phyloP scores from a whole-genome alignment of 35 echinoderm and acorn worm species.

The Heliocidaris tuberculata region DNA sequence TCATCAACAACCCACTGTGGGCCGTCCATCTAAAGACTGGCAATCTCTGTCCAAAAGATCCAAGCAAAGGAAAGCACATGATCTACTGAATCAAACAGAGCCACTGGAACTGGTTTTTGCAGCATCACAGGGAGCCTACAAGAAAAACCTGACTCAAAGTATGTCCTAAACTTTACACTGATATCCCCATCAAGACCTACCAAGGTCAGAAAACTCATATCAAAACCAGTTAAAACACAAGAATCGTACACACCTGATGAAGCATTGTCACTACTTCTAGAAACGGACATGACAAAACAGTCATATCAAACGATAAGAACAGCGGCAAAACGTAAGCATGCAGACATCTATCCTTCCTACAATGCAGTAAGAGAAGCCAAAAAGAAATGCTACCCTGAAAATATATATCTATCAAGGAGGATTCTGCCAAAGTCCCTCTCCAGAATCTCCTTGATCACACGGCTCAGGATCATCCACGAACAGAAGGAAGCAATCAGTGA shows the following conservation, averaged over 20 bases:
- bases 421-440: slow-evolving; percentile 56
- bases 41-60: slow-evolving; percentile 50
- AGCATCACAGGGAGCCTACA: slow-evolving; percentile 59
- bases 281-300: slow-evolving; percentile 63
- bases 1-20: slow-evolving; percentile 15
- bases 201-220: slow-evolving; percentile 56
- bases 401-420: slow-evolving; percentile 37
- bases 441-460: slow-evolving; percentile 69
- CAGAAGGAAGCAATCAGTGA: slow-evolving; percentile 56
- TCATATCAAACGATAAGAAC: slow-evolving; percentile 57
- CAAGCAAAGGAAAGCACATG: slow-evolving; percentile 62
- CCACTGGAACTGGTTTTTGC: slow-evolving; percentile 59
- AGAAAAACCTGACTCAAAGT: slow-evolving; percentile 55
- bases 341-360: slow-evolving; percentile 62
- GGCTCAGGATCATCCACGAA: slow-evolving; percentile 52
- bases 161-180: slow-evolving; percentile 67
- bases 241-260: slow-evolving; percentile 56
- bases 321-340: slow-evolving; percentile 41
- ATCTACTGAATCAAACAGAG: slow-evolving; percentile 48
- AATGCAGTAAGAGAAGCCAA: slow-evolving; percentile 60
- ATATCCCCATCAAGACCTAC: slow-evolving; percentile 57
- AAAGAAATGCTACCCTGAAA: slow-evolving; percentile 57
- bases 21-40: slow-evolving; percentile 34
- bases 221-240: slow-evolving; percentile 29
- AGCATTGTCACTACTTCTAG: slow-evolving; percentile 59